Conservation (phyloP, 2,113 vertebrate species). For the Procavia capensis region DNA sequence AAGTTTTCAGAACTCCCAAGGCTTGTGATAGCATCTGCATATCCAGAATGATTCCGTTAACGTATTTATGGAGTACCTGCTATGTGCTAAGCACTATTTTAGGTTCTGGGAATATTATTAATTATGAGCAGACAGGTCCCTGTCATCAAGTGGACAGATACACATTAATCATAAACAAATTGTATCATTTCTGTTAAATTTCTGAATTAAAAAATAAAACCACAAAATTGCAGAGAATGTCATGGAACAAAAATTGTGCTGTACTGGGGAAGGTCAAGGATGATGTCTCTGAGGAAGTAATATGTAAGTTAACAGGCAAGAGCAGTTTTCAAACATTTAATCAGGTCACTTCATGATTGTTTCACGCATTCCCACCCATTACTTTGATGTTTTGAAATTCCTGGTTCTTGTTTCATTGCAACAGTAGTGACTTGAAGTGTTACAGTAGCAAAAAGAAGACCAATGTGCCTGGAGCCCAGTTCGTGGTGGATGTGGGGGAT, state of each 20-base stretch:
- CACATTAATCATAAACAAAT: not conserved
- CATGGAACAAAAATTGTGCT: not conserved
- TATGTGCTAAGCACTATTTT: not conserved
- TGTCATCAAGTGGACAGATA: not conserved
- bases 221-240: not conserved
- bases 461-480: not conserved
- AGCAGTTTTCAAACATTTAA: not conserved
- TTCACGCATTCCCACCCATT: not conserved
- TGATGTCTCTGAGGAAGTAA: not conserved
- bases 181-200: not conserved
- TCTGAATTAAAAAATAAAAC: not conserved
- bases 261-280: not conserved
- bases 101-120: not conserved
- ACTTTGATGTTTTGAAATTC: not conserved
- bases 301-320: conserved; percentile 5
- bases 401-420: not conserved
- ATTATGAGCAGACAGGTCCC: not conserved
- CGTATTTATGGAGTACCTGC: not conserved
- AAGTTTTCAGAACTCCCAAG: not conserved
- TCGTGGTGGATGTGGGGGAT: not conserved
- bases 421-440: not conserved
- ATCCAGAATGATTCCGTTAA: not conserved
- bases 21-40: not conserved
- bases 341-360: not conserved
- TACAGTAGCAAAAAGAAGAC: not conserved